These are phyloP conservation scores for Amblyopsis rosae DNA, from an alignment of 2,113 vertebrate species.

Conservation along the genomic window DNA sequence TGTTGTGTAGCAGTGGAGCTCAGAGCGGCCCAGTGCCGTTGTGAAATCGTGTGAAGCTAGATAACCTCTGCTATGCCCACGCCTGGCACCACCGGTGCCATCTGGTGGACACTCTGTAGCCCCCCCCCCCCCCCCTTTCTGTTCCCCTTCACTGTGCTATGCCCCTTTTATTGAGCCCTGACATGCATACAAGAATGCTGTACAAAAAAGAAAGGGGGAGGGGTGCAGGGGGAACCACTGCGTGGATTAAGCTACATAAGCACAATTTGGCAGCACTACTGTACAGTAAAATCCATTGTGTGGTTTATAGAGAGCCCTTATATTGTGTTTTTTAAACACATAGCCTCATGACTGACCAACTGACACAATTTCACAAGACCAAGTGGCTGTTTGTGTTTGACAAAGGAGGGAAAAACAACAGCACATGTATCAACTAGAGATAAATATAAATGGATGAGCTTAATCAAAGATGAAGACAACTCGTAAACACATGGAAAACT, in stretches of 20 bases:
- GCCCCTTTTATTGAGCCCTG: no score
- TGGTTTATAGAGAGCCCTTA: slow-evolving; percentile 73
- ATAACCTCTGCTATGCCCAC: slow-evolving; percentile 20
- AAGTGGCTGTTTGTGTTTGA: slow-evolving; percentile 43
- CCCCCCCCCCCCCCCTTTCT: slow-evolving; percentile 12
- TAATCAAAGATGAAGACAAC: not conserved
- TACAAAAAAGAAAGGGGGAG: slow-evolving; percentile 46
- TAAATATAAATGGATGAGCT: slow-evolving; percentile 7
- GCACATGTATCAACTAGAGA: slow-evolving; percentile 1
- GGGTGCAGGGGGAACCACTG: slow-evolving; percentile 58
- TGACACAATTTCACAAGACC: slow-evolving; percentile 63
- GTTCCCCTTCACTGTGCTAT: slow-evolving; percentile 31
- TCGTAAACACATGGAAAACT: slow-evolving; percentile 18
- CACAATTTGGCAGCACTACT: slow-evolving; percentile 75
- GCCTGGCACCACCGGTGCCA: not conserved
- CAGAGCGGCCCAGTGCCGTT: slow-evolving; percentile 67
- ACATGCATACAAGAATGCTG: slow-evolving; percentile 73
- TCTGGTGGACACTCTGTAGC: slow-evolving; percentile 8
- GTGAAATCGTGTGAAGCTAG: slow-evolving; percentile 62
- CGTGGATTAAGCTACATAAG: slow-evolving; percentile 74
- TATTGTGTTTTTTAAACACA: slow-evolving; percentile 48
- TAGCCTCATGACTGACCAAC: slow-evolving; percentile 51
- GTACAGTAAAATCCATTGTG: slow-evolving; percentile 63
- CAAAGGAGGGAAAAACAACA: slow-evolving; percentile 23
- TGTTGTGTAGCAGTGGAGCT: slow-evolving; percentile 17